Base-by-base conservation (phyloP, 2,797 vertebrate species). In the Craterocephalus amniculus region DNA sequence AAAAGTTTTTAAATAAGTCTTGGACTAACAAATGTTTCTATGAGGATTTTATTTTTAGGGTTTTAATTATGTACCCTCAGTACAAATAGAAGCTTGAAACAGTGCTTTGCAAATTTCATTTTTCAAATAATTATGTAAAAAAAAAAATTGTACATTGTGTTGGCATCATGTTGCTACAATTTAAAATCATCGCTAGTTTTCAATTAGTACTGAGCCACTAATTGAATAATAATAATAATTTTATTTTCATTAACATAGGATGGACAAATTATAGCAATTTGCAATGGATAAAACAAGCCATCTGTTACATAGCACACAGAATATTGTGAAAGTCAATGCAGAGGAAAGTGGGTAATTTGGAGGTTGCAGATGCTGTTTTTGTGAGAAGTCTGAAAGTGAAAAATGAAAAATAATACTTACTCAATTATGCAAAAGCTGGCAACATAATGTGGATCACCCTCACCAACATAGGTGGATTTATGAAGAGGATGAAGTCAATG, bases 41-140 rank as follows among this genome's bases (percentile, higher is more conserved):
- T 67, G 72, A 56, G 68, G 54, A n/a, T n/a, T n/a, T n/a, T n/a
- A 20, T 45, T 61, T 55, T 63, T 73, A 62, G 38, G 12, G 62
- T 74, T 78, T 65, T 8, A 34, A 67, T n/a, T 62, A 34, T 71
- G 48, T 38, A 58, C 59, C 55, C 60, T 59, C n/a, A 79, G 74
- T 74, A 64, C 70, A 45, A 78, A 72, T 29, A 0, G 1, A 72
- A 70, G 35, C 16, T 13, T 54, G 43, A 45, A 45, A n/a, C 43
- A 45, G 20, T n/a, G 20, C 6, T 20, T 45, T 45, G 43, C 43
- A 20, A 45, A n/a, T 45, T 20, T 45, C n/a, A 20, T 20, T 20
- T 45, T 45, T 45, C 18, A 43, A 12, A 20, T 4, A 20, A 2
- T 45, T 20, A 18, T 20, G 40, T 18, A 40, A 40, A 38, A 16